Percentiles rank a stretch among this genome's conserved stretches.
phyloP scores from a whole-genome alignment of 1,140 invertebrate species.

The Schlechtendalia chinensis region DNA sequence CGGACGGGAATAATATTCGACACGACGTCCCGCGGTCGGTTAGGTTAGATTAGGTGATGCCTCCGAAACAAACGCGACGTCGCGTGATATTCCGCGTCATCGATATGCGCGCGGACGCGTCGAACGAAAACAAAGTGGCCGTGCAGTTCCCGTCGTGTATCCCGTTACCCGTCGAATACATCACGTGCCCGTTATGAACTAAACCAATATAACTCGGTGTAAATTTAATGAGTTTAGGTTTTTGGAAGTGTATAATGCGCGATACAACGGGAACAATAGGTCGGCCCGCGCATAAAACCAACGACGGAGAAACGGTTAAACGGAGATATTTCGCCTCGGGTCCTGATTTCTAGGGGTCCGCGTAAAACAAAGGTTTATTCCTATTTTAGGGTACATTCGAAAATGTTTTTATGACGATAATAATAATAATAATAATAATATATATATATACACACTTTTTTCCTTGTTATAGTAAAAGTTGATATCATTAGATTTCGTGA shows the following conservation, averaged over 20 bases:
- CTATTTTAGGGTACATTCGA: not conserved
- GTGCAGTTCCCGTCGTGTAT: too few relatives aligned
- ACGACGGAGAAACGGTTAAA: not conserved
- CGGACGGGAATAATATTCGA: too few relatives aligned
- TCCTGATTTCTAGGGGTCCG: not conserved
- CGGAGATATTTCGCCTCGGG: not conserved
- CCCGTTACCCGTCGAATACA: too few relatives aligned
- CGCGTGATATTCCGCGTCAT: too few relatives aligned
- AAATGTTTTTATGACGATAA: constrained; percentile 5
- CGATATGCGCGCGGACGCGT: too few relatives aligned
- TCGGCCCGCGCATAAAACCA: not conserved
- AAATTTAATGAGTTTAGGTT: not conserved
- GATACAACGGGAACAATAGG: not conserved
- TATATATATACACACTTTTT: too few relatives aligned
- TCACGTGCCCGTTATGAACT: too few relatives aligned
- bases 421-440: not conserved
- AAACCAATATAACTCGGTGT: not conserved
- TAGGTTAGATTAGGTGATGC: too few relatives aligned
- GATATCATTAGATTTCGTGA: not conserved
- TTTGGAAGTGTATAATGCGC: not conserved
- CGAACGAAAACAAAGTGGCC: too few relatives aligned
- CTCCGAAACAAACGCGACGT: too few relatives aligned
- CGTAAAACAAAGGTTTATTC: not conserved
- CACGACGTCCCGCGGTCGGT: too few relatives aligned
- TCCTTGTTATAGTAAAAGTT: not conserved